Evolutionary conservation across 1,140 invertebrate genomes (phyloP), one percentile per base, ranked within the genome.

Genomic region (Phymastichus coffea): DNA sequence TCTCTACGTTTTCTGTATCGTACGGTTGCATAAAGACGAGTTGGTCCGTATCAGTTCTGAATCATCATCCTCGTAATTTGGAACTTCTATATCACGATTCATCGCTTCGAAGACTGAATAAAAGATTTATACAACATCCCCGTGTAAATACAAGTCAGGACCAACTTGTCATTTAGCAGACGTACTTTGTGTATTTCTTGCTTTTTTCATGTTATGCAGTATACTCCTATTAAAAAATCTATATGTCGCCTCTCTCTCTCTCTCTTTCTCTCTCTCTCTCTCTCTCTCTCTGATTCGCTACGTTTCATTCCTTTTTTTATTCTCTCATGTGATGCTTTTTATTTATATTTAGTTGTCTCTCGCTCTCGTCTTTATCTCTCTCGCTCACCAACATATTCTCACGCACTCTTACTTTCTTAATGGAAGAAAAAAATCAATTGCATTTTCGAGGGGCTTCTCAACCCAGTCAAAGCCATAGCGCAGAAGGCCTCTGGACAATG

Each of bases 1-100:
- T 74, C 66, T 70, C 71, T 77, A 75, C 70, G n/a, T n/a, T 66
- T 76, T 70, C 68, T 66, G 65, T 66, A 66, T 46, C 52, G 62
- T 69, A 73, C 70, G 67, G 62, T 62, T 69, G 63, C 59, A 64
- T 60, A 51, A 66, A 57, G 69, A 72, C 70, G 59, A 73, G 67
- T 49, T 70, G 69, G 66, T 49, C 66, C 61, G 44, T 9, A 33
- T 6, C 20, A 38, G n/a, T n/a, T n/a, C n/a, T n/a, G n/a, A n/a
- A n/a, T n/a, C n/a, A n/a, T n/a, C n/a, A n/a, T n/a, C n/a, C n/a
- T n/a, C n/a, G n/a, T n/a, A n/a, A n/a, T n/a, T n/a, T n/a, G n/a
- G n/a, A n/a, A n/a, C n/a, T n/a, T n/a, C n/a, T n/a, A n/a, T n/a
- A n/a, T n/a, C n/a, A n/a, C n/a, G n/a, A n/a, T n/a, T n/a, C n/a